Conservation (phyloP, 2,113 vertebrate species). For the Isichthys henryi region DNA sequence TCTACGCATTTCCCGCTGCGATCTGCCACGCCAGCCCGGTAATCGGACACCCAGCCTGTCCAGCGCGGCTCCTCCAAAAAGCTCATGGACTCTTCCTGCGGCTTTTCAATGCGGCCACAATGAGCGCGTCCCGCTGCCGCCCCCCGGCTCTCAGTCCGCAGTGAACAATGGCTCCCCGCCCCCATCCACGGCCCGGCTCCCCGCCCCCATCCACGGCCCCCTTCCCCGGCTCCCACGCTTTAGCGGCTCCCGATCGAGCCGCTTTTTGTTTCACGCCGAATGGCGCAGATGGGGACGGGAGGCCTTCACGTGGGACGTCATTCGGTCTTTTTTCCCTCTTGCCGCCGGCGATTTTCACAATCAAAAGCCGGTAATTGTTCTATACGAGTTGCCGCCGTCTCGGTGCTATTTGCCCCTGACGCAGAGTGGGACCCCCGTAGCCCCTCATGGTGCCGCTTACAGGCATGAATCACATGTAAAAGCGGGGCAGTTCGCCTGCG, state of each 20-base stretch:
- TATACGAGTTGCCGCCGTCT: background rate
- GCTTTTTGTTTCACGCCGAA: constrained; percentile 31
- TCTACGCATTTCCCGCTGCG: background rate
- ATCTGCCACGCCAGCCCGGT: background rate
- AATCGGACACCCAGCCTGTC: background rate
- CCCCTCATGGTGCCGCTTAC: background rate
- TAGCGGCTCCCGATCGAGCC: constrained; percentile 23
- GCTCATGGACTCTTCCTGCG: background rate
- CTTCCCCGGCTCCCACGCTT: constrained; percentile 25
- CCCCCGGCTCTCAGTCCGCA: constrained; percentile 50
- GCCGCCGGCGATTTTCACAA: background rate
- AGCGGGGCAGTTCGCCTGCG: background rate
- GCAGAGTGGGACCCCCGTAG: background rate
- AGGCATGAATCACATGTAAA: background rate
- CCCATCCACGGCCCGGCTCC: constrained; percentile 30
- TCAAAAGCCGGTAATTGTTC: background rate
- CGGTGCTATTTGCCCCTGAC: background rate
- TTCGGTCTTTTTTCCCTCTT: background rate
- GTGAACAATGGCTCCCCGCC: constrained; percentile 54
- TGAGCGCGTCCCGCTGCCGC: background rate
- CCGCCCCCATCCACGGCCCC: constrained; percentile 20
- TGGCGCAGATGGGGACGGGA: constrained; percentile 22
- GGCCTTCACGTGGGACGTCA: background rate
- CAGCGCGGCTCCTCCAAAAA: background rate
- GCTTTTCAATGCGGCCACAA: background rate